Base-by-base conservation (phyloP, 2,888 invertebrate genomes). In the Spodoptera exigua region DNA sequence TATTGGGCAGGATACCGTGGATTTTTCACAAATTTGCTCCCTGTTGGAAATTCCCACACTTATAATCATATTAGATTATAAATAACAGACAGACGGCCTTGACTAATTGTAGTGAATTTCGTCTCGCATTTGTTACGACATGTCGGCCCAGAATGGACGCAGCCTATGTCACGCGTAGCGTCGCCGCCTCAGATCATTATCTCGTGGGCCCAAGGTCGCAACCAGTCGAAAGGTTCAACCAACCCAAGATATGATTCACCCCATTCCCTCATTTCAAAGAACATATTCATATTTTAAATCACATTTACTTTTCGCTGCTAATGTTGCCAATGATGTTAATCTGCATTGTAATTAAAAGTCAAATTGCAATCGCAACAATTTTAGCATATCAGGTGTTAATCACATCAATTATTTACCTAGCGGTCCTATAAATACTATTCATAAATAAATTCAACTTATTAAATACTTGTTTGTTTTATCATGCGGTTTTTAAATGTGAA, bases 131-230 rank as follows among this genome's bases (percentile, higher is more conserved):
- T 48, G 34, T 60, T 70, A 47, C 70, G 41, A 45, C 46, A 70
- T 43, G 11, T 10, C 49, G 55, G 11, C 35, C 52, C 64, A 74
- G 46, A 75, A 49, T 76, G 61, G 41, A 64, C 57, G 57, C 47
- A 37, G 63, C 71, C 63, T 68, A 66, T 61, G 69, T 71, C 72
- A 78, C 74, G 78, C 70, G 59, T 67, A 64, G 51, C 58, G 61
- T 64, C 54, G 71, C 68, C 68, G 61, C 48, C 68, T 49, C 59
- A 40, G 79, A 84, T 84, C 66, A 68, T 80, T 80, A 79, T 81
- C 81, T 76, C 61, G 52, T 57, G 54, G 64, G 64, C 54, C 61
- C 83, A 86, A 84, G 86, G 84, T 81, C 80, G 72, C 49, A 43
- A 46, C 45, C 60, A 48, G 45, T 71, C 51, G 61, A 74, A 61